Conservation (phyloP, 1,140 invertebrate species). For the Oryctes rhinoceros region DNA sequence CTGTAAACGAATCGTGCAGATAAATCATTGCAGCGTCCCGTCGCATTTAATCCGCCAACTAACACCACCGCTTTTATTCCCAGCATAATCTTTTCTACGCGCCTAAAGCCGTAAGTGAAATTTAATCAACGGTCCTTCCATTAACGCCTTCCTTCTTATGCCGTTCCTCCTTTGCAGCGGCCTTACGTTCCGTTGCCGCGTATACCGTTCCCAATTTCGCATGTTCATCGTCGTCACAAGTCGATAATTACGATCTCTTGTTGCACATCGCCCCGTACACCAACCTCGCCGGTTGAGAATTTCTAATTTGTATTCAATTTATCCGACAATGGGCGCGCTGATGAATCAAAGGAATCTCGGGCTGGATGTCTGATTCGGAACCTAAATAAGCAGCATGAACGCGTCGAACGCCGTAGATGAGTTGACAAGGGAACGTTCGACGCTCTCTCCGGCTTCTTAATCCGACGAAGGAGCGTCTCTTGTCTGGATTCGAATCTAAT, state of each 20-base stretch:
- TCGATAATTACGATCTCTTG: slow-evolving; percentile 59
- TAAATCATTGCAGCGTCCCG: no score
- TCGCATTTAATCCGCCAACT: no score
- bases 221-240: slow-evolving; percentile 49
- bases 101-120: slow-evolving; percentile 38
- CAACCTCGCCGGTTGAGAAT: slow-evolving; percentile 48
- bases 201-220: background rate
- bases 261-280: slow-evolving; percentile 43
- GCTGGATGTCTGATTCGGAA: slow-evolving; percentile 21
- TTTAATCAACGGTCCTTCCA: slow-evolving; percentile 46
- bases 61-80: no score
- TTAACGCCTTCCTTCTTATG: background rate
- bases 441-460: no score
- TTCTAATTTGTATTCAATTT: slow-evolving; percentile 58
- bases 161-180: background rate
- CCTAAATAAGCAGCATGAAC: background rate
- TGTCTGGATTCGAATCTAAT: no score
- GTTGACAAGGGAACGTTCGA: no score
- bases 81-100: no score
- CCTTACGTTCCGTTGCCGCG: background rate
- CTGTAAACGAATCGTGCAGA: no score
- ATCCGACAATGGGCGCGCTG: slow-evolving; percentile 53
- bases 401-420: background rate
- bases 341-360: slow-evolving; percentile 56
- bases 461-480: no score